Percentiles rank a stretch among this genome's conserved stretches.
Evolutionary conservation across 2,888 invertebrate genomes (phyloP).

Genomic region (Xanthorhoe designata): DNA sequence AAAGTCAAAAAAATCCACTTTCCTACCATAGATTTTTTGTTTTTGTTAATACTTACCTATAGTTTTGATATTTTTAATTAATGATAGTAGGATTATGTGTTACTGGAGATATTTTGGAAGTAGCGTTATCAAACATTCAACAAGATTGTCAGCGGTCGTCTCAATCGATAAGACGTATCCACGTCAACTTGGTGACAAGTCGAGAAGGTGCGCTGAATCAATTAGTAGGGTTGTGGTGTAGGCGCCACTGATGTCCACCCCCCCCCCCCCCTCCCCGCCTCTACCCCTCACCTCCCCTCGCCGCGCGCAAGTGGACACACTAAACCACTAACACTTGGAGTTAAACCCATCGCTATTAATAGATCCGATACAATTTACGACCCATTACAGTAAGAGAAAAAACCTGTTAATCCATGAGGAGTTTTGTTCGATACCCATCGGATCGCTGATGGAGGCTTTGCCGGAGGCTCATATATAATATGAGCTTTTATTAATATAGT

Average conservation of each 20-base stretch:
- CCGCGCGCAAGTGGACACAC: conserved; percentile 33
- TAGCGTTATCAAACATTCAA: neutral
- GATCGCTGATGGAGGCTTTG: neutral
- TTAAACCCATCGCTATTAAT: conserved; percentile 44
- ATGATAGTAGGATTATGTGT: too few relatives aligned
- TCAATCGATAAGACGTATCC: conserved; percentile 15
- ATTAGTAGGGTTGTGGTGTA: conserved; percentile 54
- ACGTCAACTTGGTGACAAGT: conserved; percentile 24
- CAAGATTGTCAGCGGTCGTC: neutral
- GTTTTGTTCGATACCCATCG: conserved; percentile 9
- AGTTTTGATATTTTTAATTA: too few relatives aligned
- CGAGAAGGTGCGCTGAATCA: conserved; percentile 44
- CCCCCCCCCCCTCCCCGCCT: conserved; percentile 25
- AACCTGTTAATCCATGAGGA: conserved; percentile 42
- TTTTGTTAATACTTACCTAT: too few relatives aligned
- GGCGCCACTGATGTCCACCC: conserved; percentile 42
- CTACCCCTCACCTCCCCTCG: conserved; percentile 23
- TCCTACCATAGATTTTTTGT: too few relatives aligned
- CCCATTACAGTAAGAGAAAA: conserved; percentile 45
- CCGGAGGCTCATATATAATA: neutral
- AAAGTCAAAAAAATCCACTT: too few relatives aligned
- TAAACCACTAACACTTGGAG: conserved; percentile 39
- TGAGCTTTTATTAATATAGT: too few relatives aligned
- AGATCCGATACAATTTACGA: conserved; percentile 44
- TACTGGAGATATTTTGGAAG: neutral